Base-by-base conservation (phyloP, 2,113 vertebrate genomes). In the Eulacestoma nigropectus region DNA sequence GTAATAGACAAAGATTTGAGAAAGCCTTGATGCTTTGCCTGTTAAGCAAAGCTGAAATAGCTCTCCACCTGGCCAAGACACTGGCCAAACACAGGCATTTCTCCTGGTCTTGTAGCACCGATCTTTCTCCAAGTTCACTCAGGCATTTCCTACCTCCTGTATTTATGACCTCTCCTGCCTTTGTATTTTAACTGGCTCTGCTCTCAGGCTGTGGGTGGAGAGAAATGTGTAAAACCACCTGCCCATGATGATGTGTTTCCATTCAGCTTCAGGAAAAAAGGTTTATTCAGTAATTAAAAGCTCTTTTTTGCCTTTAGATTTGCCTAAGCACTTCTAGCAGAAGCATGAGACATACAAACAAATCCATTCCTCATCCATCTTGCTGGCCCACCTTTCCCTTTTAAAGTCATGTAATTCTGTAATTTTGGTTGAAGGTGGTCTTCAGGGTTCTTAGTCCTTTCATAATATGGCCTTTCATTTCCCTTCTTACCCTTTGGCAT, bases 141-240 rank as follows among this genome's bases (percentile, higher is more conserved):
- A 96, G 76, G 91, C 95, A 94, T 96, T 69, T 69, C 81, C 83
- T 93, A 46, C 89, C 89, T 93, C 89, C 89, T 94, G 87, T 76
- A 97, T 97, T 95, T 97, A 95, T 89, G 91, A 94, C 96, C 77
- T 95, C 94, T 83, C 18, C 69, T 89, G 91, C 89, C 89, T 95
- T 97, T 96, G 91, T 89, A 46, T 96, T 95, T 94, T 91, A 82
- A 94, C 65, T 79, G 77, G 84, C 49, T 79, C 49, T 93, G 65
- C 74, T 97, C 65, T 85, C 49, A 62, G 84, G 91, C 87, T 93
- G 77, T 76, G 87, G 93, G 94, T 87, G 93, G 95, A 93, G 93
- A 79, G 78, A 91, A 89, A 85, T 75, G 86, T 91, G 44, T 79
- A 97, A 93, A 95, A 93, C 62, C 84, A 95, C 89, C 93, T 95